Evolutionary conservation across 1,140 invertebrate genomes (phyloP), one percentile per base, ranked within the genome.

Genomic region (Cydia amplana): DNA sequence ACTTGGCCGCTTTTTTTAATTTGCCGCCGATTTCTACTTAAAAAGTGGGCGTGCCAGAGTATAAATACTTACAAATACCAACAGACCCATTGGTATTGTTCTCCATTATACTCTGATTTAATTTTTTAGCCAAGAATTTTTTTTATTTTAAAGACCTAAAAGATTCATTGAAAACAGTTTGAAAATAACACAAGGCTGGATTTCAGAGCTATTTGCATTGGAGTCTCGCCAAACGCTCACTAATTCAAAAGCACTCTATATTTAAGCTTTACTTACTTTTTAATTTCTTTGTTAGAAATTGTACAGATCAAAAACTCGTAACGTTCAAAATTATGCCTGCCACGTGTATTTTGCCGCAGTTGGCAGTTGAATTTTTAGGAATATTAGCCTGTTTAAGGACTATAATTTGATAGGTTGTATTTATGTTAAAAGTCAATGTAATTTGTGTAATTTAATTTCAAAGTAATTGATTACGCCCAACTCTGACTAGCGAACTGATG

Each of bases 211-310:
- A 70, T 70, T 70, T 70, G 65, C 65, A 70, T 70, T 70, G 65
- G 65, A 40, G n/a, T 70, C 32, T 70, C 16, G 65, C 32, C 65
- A 70, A 70, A 70, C 16, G 32, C 32, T 40, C 32, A 70, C 65
- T 70, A 70, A 70, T 70, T 70, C 32, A 70, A 43, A 32, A 70
- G 36, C 32, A 70, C 65, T 70, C 18, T 70, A 16, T 43, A 70
- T 70, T 49, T 73, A 7, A 25, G 46, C 72, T 18, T 73, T 51
- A 43, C 23, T 51, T 73, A 73, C 72, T 43, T 43, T 51, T 51
- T 73, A 51, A 73, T 51, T 73, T 25, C 10, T 40, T 25, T 23
- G 12, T 43, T 23, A 4, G 25, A 73, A 73, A 25, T 0, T n/a
- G 16, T 51, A 23, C 23, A 60, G 55, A 60, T 60, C 55, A 60